These are phyloP conservation scores for Polydrusus cervinus DNA, from an alignment of 2,888 invertebrate genomes.

Conservation along the genomic window DNA sequence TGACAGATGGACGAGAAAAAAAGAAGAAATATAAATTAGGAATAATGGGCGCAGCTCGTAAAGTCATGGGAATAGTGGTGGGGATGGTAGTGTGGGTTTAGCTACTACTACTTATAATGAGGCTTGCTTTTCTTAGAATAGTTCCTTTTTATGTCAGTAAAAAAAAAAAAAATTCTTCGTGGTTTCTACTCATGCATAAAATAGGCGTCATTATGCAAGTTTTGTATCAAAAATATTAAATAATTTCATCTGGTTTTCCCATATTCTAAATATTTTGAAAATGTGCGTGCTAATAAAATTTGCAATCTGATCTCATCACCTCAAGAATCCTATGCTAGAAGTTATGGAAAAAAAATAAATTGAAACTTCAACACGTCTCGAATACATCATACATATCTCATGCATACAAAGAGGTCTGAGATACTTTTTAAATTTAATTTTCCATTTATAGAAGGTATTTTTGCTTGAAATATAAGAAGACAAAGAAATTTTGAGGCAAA, in stretches of 20 bases:
- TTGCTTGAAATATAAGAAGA: not conserved
- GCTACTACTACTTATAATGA: too few relatives aligned
- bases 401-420: conserved; percentile 6
- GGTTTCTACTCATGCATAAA: too few relatives aligned
- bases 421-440: conserved; percentile 5
- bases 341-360: conserved; percentile 11
- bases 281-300: not conserved
- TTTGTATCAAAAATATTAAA: not conserved
- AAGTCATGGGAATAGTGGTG: too few relatives aligned
- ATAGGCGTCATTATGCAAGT: not conserved
- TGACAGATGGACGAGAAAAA: too few relatives aligned
- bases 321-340: not conserved
- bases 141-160: too few relatives aligned
- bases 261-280: not conserved
- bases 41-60: too few relatives aligned
- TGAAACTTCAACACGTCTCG: conserved; percentile 16
- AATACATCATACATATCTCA: conserved; percentile 20
- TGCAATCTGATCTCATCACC: not conserved
- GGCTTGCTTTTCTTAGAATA: too few relatives aligned
- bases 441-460: not conserved
- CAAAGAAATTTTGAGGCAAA: not conserved
- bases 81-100: too few relatives aligned
- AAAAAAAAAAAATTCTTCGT: not conserved
- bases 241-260: not conserved
- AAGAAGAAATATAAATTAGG: too few relatives aligned